Base-by-base conservation (phyloP, 2,113 vertebrate species). In the Brachyhypopomus occidentalis region DNA sequence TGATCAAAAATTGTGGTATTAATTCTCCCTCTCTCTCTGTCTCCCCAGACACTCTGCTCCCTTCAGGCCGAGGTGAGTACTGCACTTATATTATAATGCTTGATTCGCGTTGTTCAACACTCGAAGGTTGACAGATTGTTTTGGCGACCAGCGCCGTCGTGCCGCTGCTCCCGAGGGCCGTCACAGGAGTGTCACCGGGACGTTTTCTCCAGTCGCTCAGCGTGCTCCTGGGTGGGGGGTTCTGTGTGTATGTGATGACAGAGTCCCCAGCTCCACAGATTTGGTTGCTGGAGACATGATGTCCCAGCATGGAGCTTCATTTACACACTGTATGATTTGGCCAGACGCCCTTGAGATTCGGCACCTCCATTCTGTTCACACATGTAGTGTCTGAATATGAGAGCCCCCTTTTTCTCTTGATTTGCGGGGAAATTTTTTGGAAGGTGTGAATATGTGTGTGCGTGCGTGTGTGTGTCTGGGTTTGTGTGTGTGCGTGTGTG, bases 41-140 rank as follows among this genome's bases (percentile, higher is more conserved):
- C 71, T 17, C 76, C 78, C 75, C 85, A 94, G 92, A 90, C 77
- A 91, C 91, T 81, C 87, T 86, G 88, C 88, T 93, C 87, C 91
- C 92, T 70, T 90, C 90, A n/a, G 88, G 89, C 73, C 90, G 86
- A 84, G 92, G 92, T 93, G 78, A 93, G 92, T 90, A 85, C 84
- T 22, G 56, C 85, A 66, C 80, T 80, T 45, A 17, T 86, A 86
- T 81, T 81, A 81, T 81, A 87, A 77, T 71, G 84, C 75, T 79
- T 84, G 80, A 80, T 73, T 80, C 62, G 82, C 73, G 73, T 75
- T 75, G 52, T 8, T 72, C 80, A 78, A 84, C 56, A 78, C 79
- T 20, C 16, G 55, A 77, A 76, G 64, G 84, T 75, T 80, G 66
- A 11, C 19, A 17, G 64, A 19, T 19, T 36, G 20, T 67, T 36